Evolutionary conservation across 2,888 invertebrate species (phyloP), one percentile per base, ranked within the genome.

Genomic region (Crocallis elinguaria): DNA sequence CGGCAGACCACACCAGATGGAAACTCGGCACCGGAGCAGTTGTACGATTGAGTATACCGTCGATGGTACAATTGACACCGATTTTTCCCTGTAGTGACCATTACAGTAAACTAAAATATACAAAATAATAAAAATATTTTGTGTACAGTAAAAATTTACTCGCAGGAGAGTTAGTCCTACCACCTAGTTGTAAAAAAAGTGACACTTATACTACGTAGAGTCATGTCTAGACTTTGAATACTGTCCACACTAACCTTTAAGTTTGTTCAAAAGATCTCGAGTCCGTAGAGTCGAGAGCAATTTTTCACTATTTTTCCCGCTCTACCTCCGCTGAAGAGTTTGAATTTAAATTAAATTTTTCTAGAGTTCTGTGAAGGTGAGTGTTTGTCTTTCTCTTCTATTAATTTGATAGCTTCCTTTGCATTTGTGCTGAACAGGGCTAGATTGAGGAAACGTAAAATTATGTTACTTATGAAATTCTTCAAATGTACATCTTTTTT

Each of bases 321-420:
- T 36, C 44, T 42, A 30, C 41, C 43, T 49, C 37, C 46, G 48
- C 35, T 33, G 30, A 13, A 29, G 32, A 52, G 52, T 44, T 51
- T 59, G 49, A 61, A 65, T 63, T 58, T 60, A 57, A 65, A 61
- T 60, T 51, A 59, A 35, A 53, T 48, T 63, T 60, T 54, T 48
- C 27, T 21, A 16, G 43, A 52, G 53, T 32, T 46, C 44, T 27
- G 25, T 27, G 46, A 49, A 43, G 58, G 53, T 44, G 43, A 42
- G 45, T 49, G 54, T 65, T 65, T 62, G 62, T 59, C 57, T 61
- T 62, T 59, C 61, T 56, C 43, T 50, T 60, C 45, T 61, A 61
- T 62, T 65, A 62, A 60, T 61, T 62, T 57, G 45, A 57, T 51
- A 55, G 53, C 53, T 54, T 42, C 33, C 48, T 52, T 52, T 57